These are phyloP conservation scores for Heteractis magnifica DNA, from an alignment of 92 coral and sea anemone species.

Conservation along the genomic window DNA sequence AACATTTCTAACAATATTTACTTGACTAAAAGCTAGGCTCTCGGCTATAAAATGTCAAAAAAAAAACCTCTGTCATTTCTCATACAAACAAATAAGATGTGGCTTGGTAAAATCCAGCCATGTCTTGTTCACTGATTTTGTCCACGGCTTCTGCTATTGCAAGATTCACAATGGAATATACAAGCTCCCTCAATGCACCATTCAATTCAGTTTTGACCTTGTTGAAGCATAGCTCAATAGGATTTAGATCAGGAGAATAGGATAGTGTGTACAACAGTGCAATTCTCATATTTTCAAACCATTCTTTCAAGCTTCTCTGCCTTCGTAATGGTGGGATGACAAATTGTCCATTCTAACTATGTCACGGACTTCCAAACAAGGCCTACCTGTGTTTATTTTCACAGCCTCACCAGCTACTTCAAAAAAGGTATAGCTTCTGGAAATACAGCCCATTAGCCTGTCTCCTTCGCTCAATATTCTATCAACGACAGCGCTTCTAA, in stretches of 20 bases:
- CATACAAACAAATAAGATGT: constrained; percentile 21
- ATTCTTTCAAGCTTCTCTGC: constrained; percentile 55
- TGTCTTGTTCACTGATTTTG: constrained; percentile 13
- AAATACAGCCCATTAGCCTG: too few relatives aligned
- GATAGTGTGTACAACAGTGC: constrained; percentile 15
- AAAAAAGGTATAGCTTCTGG: constrained; percentile 2
- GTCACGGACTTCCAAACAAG: constrained; percentile 48
- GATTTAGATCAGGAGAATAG: constrained; percentile 5
- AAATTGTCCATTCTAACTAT: constrained; percentile 57
- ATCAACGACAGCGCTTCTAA: too few relatives aligned
- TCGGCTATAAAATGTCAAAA: too few relatives aligned
- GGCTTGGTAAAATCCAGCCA: constrained; percentile 30
- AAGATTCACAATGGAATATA: constrained; percentile 13
- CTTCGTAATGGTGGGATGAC: constrained; percentile 53
- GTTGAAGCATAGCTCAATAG: constrained; percentile 16
- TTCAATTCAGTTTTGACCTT: constrained; percentile 39
- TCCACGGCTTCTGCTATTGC: constrained; percentile 32
- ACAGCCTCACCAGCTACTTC: constrained; percentile 30
- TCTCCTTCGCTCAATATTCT: too few relatives aligned
- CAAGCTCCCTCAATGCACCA: constrained; percentile 26
- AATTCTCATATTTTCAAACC: constrained; percentile 37
- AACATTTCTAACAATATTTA: neutral
- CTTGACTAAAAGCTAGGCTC: neutral
- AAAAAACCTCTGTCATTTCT: neutral
- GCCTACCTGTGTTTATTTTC: constrained; percentile 17